phyloP scores from a whole-genome alignment of 1,140 invertebrate species.

The Notospermus geniculatus region DNA sequence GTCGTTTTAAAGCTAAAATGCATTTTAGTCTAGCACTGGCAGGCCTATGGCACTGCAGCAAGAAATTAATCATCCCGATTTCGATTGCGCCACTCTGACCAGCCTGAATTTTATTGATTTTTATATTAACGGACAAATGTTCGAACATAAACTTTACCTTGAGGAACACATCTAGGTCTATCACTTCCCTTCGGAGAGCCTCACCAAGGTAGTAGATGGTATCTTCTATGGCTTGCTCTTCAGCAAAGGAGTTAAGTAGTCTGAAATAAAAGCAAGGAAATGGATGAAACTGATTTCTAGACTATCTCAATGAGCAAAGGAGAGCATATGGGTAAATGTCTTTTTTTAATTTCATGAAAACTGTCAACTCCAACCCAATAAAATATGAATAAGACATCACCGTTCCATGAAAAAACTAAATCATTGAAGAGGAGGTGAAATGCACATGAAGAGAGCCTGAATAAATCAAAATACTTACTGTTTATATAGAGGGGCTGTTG shows the following conservation, averaged over 20 bases:
- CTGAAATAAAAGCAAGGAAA: too few species aligned
- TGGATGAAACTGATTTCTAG: too few species aligned
- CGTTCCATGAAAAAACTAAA: too few species aligned
- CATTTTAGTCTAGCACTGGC: too few species aligned
- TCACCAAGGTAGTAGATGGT: constrained; percentile 98
- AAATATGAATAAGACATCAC: too few species aligned
- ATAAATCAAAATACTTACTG: constrained; percentile 61
- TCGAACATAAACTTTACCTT: constrained; percentile 60
- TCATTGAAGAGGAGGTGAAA: too few species aligned
- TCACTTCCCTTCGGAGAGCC: constrained; percentile 85
- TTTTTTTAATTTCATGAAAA: too few species aligned
- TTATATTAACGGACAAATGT: background rate
- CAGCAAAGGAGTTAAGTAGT: constrained; percentile 91
- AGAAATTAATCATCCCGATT: background rate
- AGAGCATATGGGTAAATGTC: too few species aligned
- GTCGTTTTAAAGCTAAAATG: too few species aligned
- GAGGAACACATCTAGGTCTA: constrained; percentile 93
- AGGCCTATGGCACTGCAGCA: background rate
- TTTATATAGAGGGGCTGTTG: constrained; percentile 93
- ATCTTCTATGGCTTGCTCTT: constrained; percentile 97
- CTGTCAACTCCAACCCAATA: too few species aligned
- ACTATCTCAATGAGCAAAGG: too few species aligned
- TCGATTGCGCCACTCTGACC: background rate
- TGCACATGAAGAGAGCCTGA: background rate
- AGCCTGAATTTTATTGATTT: background rate